Evolutionary conservation across 2,797 vertebrate species (phyloP).

Genomic region (Girardinus metallicus): DNA sequence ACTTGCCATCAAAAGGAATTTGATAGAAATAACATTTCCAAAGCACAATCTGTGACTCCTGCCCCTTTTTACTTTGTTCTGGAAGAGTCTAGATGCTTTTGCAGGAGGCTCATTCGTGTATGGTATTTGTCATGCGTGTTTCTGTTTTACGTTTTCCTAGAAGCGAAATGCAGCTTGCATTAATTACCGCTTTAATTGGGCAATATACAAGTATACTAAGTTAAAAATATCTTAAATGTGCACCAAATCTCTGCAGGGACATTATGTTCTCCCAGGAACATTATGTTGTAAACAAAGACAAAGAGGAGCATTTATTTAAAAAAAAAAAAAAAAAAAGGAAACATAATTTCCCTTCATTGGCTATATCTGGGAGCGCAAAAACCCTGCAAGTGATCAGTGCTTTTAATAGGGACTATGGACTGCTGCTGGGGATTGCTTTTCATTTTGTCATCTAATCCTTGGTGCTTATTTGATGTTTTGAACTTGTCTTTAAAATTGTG

Average conservation of each 20-base stretch:
- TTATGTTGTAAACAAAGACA: constrained; percentile 71
- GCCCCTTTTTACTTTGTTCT: constrained; percentile 29
- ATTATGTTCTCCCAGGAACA: constrained; percentile 69
- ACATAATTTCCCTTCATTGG: constrained; percentile 53
- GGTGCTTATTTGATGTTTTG: constrained; percentile 26
- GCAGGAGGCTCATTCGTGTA: constrained; percentile 1
- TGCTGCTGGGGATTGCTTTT: constrained; percentile 31
- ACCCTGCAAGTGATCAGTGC: constrained; percentile 35
- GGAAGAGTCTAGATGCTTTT: background rate
- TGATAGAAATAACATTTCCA: constrained; percentile 37
- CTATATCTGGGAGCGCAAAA: constrained; percentile 51
- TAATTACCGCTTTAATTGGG: constrained; percentile 74
- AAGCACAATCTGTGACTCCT: constrained; percentile 35
- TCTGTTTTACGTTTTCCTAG: constrained; percentile 44
- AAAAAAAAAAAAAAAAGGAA: constrained; percentile 37
- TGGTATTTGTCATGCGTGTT: constrained; percentile 45
- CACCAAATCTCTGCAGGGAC: constrained; percentile 73
- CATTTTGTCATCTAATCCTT: constrained; percentile 38
- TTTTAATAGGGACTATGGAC: constrained; percentile 22
- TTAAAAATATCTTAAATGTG: constrained; percentile 73
- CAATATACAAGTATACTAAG: constrained; percentile 56
- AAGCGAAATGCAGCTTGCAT: constrained; percentile 61
- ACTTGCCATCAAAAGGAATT: constrained; percentile 40
- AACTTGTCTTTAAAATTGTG: constrained; percentile 11
- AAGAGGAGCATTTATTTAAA: constrained; percentile 64